Evolutionary conservation across 2,113 vertebrate genomes (phyloP).

Genomic region (Bos indicus): DNA sequence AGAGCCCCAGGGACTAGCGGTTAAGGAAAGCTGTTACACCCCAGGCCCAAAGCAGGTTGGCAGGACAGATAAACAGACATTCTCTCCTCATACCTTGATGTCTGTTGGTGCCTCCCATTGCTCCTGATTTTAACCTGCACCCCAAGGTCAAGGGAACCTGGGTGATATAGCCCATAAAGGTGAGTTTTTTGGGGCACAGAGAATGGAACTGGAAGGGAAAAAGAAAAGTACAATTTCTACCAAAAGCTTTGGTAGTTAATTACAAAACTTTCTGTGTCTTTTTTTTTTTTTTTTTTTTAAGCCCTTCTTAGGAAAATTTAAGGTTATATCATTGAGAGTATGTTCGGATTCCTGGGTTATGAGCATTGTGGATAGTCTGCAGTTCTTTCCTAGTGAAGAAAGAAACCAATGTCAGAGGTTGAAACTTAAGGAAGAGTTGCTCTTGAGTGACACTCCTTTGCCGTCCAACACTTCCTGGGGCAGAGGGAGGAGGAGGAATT

Average conservation of each 20-base stretch:
- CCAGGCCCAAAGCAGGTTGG: neutral
- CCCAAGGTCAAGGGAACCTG: neutral
- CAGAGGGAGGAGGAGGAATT: neutral
- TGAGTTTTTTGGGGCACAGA: neutral
- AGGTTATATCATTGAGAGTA: neutral
- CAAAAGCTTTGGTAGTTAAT: neutral
- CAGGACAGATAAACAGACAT: neutral
- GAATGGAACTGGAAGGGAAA: neutral
- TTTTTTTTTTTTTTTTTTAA: neutral
- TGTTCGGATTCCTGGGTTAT: neutral
- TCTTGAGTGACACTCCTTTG: neutral
- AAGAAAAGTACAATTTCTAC: neutral
- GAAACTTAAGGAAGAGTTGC: neutral
- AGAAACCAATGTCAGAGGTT: neutral
- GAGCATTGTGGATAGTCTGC: neutral
- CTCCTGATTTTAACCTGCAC: neutral
- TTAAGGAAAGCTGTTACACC: neutral
- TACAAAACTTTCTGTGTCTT: neutral
- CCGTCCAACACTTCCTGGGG: neutral
- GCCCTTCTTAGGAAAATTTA: neutral
- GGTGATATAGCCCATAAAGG: neutral
- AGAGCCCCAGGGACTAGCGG: neutral
- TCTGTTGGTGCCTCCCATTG: neutral
- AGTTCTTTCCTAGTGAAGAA: neutral
- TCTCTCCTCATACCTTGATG: fast-evolving